phyloP scores from a whole-genome alignment of 2,113 vertebrate genomes.

The Telmatochromis brachygnathus region DNA sequence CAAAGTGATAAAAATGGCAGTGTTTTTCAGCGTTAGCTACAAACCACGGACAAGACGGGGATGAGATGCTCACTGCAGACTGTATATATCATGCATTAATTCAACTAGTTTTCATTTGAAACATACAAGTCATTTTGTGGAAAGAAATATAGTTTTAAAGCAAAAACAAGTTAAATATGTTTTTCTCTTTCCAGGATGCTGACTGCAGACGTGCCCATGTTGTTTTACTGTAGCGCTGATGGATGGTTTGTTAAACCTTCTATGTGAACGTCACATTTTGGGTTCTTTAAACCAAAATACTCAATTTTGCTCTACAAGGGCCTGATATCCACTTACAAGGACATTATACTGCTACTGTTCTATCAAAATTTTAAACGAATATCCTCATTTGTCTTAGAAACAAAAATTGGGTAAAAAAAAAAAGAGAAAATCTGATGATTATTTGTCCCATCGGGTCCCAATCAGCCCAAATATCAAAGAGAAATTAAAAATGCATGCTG shows the following conservation, averaged over 20 bases:
- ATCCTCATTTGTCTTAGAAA: neutral
- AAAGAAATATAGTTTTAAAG: neutral
- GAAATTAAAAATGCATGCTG: neutral
- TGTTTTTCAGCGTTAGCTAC: fast-evolving
- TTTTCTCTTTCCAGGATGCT: neutral
- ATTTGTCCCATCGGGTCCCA: neutral
- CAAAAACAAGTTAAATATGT: neutral
- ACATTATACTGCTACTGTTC: neutral
- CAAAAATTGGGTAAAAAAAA: neutral
- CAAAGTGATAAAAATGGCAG: neutral
- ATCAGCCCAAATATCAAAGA: neutral
- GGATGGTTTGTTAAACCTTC: neutral
- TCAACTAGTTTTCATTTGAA: neutral
- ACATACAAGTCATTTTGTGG: neutral
- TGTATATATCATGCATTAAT: neutral
- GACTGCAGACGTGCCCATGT: neutral
- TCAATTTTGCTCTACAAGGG: neutral
- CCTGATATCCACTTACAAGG: neutral
- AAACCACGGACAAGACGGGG: neutral
- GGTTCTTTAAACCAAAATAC: neutral
- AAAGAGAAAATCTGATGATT: neutral
- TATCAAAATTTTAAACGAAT: neutral
- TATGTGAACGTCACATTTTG: neutral
- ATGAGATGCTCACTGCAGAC: neutral
- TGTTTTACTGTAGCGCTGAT: neutral